Percentiles rank a stretch among this genome's conserved stretches.
Evolutionary conservation across 2,888 invertebrate genomes (phyloP).

Genomic region (Oscheius onirici): DNA sequence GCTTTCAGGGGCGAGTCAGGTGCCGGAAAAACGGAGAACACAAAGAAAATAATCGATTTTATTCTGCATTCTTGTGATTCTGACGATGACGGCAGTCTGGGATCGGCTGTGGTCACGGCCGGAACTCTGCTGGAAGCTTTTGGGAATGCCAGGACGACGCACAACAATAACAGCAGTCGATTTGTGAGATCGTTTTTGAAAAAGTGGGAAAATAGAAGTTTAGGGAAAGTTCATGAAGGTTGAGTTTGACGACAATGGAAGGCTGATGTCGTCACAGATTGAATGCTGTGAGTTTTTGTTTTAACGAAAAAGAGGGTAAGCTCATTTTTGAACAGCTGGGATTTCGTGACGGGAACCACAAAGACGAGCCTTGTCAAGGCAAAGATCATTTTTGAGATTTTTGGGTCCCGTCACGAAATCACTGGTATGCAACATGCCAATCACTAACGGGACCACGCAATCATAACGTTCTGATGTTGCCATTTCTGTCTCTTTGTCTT

Average conservation of each 20-base stretch:
- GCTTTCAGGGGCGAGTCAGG: slow-evolving; percentile 76
- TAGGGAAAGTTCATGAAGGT: slow-evolving; percentile 70
- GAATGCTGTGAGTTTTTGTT: slow-evolving; percentile 65
- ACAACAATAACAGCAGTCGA: slow-evolving; percentile 69
- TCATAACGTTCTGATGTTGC: no score
- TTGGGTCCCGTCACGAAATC: no score
- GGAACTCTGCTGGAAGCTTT: slow-evolving; percentile 65
- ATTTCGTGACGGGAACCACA: no score
- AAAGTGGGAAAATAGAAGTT: slow-evolving; percentile 1
- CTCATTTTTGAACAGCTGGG: no score
- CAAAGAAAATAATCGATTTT: slow-evolving; percentile 75
- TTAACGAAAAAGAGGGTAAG: no score
- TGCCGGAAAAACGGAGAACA: slow-evolving; percentile 77
- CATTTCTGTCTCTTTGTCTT: no score
- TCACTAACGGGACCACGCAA: no score
- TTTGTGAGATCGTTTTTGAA: slow-evolving; percentile 49
- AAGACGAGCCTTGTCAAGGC: no score
- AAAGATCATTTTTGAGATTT: no score
- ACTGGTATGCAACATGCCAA: no score
- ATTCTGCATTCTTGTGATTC: slow-evolving; percentile 59
- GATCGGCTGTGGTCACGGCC: slow-evolving; percentile 40
- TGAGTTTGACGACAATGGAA: slow-evolving; percentile 60
- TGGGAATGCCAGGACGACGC: slow-evolving; percentile 68
- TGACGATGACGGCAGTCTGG: slow-evolving; percentile 30
- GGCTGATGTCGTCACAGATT: slow-evolving; percentile 62